phyloP scores from a whole-genome alignment of 2,113 vertebrate species.

The Glaucomys volans region DNA sequence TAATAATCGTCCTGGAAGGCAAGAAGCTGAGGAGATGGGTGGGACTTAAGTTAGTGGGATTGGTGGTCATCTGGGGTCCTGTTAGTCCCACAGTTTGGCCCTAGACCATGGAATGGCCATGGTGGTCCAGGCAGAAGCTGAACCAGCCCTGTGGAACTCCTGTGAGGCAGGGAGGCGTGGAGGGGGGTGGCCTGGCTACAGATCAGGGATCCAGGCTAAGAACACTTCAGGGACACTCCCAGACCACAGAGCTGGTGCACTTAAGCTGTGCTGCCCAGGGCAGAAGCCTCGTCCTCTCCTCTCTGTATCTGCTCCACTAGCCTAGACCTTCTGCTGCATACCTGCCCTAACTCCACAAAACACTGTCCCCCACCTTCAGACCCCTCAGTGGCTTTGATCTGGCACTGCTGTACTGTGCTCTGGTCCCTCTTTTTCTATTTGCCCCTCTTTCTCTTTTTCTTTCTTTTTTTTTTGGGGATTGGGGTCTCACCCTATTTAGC shows the following conservation, averaged over 20 bases:
- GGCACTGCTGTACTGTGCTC: not conserved
- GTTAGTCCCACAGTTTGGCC: fast-evolving
- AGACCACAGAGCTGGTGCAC: not conserved
- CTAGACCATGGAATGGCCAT: fast-evolving
- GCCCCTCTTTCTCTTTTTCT: not conserved
- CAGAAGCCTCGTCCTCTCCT: no score
- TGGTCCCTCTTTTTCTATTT: not conserved
- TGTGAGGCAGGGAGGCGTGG: no score
- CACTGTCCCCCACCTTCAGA: no score
- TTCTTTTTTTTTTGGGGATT: no score
- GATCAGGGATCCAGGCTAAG: no score
- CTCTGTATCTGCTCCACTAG: no score
- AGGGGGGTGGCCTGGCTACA: not conserved
- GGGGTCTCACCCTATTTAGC: not conserved
- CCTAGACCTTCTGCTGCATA: not conserved
- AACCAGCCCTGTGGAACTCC: not conserved
- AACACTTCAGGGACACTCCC: not conserved
- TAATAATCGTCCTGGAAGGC: no score
- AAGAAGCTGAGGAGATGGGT: no score
- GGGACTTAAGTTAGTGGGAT: no score
- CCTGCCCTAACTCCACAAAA: not conserved
- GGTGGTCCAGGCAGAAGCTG: not conserved
- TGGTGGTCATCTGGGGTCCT: not conserved
- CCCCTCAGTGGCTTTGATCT: no score
- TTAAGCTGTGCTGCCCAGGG: fast-evolving